phyloP scores from a whole-genome alignment of 2,113 vertebrate genomes.

The Hippopotamus amphibius region DNA sequence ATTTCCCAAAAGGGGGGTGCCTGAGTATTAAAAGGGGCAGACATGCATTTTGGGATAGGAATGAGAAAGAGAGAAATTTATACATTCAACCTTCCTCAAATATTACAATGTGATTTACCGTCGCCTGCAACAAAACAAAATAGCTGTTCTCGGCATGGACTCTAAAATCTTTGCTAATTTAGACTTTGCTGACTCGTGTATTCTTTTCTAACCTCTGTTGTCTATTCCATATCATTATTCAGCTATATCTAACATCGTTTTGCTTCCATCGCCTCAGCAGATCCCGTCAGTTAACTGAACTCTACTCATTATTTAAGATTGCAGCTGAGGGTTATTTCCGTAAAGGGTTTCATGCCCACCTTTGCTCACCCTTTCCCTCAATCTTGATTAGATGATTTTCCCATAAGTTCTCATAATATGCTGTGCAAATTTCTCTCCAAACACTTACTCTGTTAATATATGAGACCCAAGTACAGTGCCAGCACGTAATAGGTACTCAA shows the following conservation, averaged over 20 bases:
- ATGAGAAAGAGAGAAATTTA: neutral
- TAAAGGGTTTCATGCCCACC: neutral
- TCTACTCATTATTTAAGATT: neutral
- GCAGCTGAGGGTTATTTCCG: neutral
- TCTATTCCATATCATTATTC: neutral
- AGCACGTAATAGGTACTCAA: neutral
- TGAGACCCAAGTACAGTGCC: neutral
- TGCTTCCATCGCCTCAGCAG: neutral
- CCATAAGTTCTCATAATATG: neutral
- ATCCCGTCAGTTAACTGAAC: neutral
- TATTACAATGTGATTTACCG: neutral
- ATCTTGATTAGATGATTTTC: neutral
- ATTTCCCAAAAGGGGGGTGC: neutral
- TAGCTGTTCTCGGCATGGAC: neutral
- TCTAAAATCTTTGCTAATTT: neutral
- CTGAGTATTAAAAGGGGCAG: neutral
- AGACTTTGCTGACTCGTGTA: neutral
- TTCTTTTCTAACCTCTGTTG: neutral
- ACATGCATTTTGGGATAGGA: neutral
- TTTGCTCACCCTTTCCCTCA: neutral
- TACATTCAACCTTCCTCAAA: neutral
- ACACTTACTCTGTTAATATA: neutral
- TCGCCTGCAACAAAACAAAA: neutral
- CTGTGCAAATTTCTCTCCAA: neutral
- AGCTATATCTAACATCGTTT: neutral